Evolutionary conservation across 2,797 vertebrate species (phyloP).

Genomic region (Rhinogobio ventralis): DNA sequence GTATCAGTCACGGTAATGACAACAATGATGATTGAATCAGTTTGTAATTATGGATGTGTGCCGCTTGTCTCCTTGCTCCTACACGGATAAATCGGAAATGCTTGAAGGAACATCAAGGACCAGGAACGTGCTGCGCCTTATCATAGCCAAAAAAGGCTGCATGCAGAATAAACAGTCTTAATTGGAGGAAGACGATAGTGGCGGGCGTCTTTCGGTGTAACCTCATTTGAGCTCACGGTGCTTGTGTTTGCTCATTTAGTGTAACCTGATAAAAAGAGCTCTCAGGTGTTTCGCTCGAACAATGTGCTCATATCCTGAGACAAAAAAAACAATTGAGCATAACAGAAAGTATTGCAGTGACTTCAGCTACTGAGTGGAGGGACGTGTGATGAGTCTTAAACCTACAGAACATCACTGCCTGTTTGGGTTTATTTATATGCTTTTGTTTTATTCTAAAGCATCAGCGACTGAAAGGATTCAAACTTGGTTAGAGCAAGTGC

Average conservation of each 20-base stretch:
- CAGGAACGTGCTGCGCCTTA: slow-evolving; percentile 44
- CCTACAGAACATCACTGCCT: not conserved
- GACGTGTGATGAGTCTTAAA: slow-evolving; percentile 1
- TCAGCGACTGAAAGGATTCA: not conserved
- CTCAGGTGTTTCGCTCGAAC: slow-evolving; percentile 19
- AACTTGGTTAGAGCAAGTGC: not conserved
- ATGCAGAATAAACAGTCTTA: slow-evolving; percentile 57
- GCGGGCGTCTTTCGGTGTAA: slow-evolving; percentile 39
- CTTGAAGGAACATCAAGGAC: slow-evolving; percentile 53
- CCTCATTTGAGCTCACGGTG: slow-evolving; percentile 35
- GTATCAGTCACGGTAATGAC: slow-evolving; percentile 63
- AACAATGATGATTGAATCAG: slow-evolving; percentile 73
- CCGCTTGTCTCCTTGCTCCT: slow-evolving; percentile 75
- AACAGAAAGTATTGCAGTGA: slow-evolving; percentile 38
- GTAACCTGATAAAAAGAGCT: slow-evolving; percentile 46
- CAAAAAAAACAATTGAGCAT: slow-evolving; percentile 14
- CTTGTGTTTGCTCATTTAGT: slow-evolving; percentile 48
- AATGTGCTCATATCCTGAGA: slow-evolving; percentile 14
- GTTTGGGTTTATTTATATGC: not conserved
- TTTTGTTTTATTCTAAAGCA: not conserved
- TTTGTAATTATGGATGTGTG: slow-evolving; percentile 72
- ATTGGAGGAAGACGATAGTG: slow-evolving; percentile 43
- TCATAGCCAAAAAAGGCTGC: slow-evolving; percentile 47
- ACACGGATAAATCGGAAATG: slow-evolving; percentile 71
- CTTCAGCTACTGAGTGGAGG: not conserved